These are phyloP conservation scores for Yasuhikotakia modesta DNA, from an alignment of 2,797 vertebrate species.

Conservation along the genomic window DNA sequence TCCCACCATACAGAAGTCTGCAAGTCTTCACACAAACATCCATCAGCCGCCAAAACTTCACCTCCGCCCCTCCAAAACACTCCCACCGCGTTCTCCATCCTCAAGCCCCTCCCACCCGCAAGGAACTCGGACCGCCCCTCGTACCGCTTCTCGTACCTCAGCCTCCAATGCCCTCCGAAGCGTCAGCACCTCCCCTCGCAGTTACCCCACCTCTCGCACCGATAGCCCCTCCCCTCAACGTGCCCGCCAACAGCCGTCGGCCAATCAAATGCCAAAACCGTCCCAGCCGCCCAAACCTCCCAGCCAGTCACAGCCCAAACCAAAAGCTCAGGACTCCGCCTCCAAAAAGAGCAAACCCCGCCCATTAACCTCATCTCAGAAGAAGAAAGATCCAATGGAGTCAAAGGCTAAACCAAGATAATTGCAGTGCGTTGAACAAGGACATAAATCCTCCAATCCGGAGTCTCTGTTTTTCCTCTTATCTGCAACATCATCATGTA, in stretches of 20 bases:
- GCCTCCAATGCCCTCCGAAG: constrained; percentile 67
- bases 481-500: constrained; percentile 6
- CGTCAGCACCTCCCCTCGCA: constrained; percentile 75
- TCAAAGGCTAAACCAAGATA: constrained; percentile 81
- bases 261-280: constrained; percentile 49
- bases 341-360: constrained; percentile 76
- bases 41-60: constrained; percentile 64
- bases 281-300: constrained; percentile 50
- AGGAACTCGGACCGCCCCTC: constrained; percentile 62
- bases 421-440: constrained; percentile 58
- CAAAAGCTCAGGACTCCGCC: constrained; percentile 70
- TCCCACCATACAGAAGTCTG: constrained; percentile 68
- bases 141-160: constrained; percentile 59
- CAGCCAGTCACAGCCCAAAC: constrained; percentile 55
- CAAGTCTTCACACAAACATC: constrained; percentile 57
- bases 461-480: background rate
- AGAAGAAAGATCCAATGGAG: constrained; percentile 67
- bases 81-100: constrained; percentile 43
- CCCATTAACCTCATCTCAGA: constrained; percentile 66
- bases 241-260: constrained; percentile 69
- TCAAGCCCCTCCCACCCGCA: constrained; percentile 57
- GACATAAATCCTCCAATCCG: background rate
- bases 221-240: constrained; percentile 83
- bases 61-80: constrained; percentile 60
- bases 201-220: constrained; percentile 76